Conservation (phyloP, 2,797 vertebrate species). For the Carcharodon carcharias region DNA sequence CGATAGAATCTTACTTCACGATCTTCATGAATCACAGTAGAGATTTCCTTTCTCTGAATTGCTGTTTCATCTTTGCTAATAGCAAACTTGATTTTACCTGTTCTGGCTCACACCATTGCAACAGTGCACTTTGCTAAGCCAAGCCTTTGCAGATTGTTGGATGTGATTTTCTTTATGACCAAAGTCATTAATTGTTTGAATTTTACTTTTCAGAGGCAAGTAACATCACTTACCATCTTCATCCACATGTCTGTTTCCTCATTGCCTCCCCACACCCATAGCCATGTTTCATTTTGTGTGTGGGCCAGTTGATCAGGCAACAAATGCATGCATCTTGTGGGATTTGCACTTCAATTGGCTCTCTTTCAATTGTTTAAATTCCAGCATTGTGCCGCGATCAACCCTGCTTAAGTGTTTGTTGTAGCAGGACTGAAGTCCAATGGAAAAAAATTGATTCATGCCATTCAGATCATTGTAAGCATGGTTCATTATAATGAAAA, state of each 20-base stretch:
- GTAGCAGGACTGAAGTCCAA: neutral
- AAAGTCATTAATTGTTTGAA: neutral
- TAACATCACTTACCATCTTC: neutral
- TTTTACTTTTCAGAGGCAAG: neutral
- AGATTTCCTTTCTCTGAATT: neutral
- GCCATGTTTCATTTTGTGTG: neutral
- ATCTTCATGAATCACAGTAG: neutral
- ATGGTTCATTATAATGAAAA: neutral
- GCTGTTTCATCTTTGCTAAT: neutral
- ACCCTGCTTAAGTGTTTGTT: neutral
- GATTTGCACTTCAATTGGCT: neutral
- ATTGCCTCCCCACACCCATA: neutral
- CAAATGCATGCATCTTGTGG: neutral
- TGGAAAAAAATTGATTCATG: neutral
- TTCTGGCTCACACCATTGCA: neutral
- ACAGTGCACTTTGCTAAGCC: neutral
- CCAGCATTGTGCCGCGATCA: neutral
- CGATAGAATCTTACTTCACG: neutral
- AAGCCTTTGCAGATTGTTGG: neutral
- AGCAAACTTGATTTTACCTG: neutral
- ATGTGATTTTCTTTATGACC: neutral
- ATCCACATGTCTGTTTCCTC: neutral
- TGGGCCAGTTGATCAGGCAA: neutral
- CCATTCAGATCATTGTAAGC: neutral
- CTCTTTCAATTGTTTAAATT: neutral